These are phyloP conservation scores for Sylvia atricapilla DNA, from an alignment of 2,113 vertebrate genomes.

Conservation along the genomic window DNA sequence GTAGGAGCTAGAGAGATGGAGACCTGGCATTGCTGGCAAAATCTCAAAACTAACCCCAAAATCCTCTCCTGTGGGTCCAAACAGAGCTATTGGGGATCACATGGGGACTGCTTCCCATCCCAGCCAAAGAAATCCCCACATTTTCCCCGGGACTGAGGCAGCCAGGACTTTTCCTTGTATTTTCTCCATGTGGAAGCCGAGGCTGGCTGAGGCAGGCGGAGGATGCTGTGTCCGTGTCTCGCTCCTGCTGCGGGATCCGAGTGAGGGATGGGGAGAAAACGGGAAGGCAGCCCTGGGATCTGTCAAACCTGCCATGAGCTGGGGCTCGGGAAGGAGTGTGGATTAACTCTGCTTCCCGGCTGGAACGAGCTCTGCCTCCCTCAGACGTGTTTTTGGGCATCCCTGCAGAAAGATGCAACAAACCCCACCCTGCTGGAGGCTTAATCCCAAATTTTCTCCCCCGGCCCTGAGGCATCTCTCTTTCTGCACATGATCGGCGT, in stretches of 20 bases:
- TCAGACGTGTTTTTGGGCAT: background rate
- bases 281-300: conserved; percentile 3
- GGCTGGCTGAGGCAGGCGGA: background rate
- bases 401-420: background rate
- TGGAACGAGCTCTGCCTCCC: background rate
- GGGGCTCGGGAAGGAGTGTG: background rate
- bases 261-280: background rate
- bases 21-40: too few relatives aligned
- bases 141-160: background rate
- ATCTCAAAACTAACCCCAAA: background rate
- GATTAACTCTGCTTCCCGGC: conserved; percentile 8
- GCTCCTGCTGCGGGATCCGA: rapidly evolving
- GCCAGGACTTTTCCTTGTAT: background rate
- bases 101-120: background rate
- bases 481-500: background rate
- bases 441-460: background rate
- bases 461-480: background rate
- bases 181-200: background rate
- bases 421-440: background rate
- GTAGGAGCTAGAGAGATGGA: background rate
- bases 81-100: background rate
- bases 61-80: rapidly evolving
- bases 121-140: background rate
- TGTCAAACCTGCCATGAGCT: conserved; percentile 4
- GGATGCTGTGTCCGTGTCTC: rapidly evolving